phyloP scores from a whole-genome alignment of 2,113 vertebrate genomes.

The Dromiciops gliroides region DNA sequence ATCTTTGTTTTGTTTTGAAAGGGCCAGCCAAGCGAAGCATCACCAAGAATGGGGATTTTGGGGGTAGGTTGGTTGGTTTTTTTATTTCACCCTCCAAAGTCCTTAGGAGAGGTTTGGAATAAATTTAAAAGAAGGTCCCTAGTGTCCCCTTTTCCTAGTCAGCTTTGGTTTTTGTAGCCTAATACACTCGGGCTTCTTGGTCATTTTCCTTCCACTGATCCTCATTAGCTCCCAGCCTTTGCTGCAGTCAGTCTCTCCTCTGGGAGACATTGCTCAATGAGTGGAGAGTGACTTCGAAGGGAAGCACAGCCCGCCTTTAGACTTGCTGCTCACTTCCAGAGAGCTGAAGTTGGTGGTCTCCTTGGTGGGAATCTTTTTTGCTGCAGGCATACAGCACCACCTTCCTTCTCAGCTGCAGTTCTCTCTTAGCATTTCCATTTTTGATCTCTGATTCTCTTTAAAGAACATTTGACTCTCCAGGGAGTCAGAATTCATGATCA shows the following conservation, averaged over 20 bases:
- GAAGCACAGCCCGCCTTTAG: rapidly evolving
- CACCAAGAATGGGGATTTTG: not conserved
- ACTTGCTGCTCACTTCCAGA: not conserved
- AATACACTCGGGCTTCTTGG: not conserved
- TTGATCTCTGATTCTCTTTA: constrained; percentile 20
- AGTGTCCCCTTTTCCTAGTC: not conserved
- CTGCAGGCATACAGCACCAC: not conserved
- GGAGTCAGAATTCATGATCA: constrained; percentile 36
- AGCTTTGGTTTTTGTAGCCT: not conserved
- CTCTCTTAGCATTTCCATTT: not conserved
- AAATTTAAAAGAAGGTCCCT: not conserved
- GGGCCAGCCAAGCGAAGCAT: not conserved
- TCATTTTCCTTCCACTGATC: too few relatives aligned
- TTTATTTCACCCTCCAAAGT: not conserved
- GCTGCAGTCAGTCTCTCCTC: too few relatives aligned
- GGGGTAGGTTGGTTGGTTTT: too few relatives aligned
- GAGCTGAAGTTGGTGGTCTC: rapidly evolving
- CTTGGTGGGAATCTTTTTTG: not conserved
- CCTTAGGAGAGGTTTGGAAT: not conserved
- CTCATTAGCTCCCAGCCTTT: not conserved
- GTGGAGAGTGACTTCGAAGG: not conserved
- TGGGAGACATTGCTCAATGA: not conserved
- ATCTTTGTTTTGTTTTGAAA: not conserved
- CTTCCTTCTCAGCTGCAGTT: not conserved
- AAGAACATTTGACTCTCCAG: constrained; percentile 24